A percentile compares a stretch with the other conserved stretches of the same genome.
Conservation (phyloP, 2,797 vertebrate genomes). For the Oryzias dopingdopingensis region DNA sequence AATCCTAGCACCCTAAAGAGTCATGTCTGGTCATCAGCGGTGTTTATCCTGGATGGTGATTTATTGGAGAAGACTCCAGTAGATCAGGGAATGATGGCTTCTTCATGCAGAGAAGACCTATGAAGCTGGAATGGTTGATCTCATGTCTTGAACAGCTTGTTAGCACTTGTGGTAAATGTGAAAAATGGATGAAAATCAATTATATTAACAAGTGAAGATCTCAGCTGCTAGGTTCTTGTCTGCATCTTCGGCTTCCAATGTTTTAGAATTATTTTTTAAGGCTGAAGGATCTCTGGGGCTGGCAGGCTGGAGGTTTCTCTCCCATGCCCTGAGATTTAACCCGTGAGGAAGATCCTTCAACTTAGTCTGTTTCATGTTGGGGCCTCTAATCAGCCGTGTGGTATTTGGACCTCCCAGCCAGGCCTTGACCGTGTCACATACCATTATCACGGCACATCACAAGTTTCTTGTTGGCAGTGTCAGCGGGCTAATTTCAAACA, state of each 20-base stretch:
- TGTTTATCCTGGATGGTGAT: conserved; percentile 32
- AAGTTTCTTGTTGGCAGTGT: conserved; percentile 75
- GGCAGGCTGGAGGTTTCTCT: conserved; percentile 55
- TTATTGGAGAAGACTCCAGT: conserved; percentile 14
- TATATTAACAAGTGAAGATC: conserved; percentile 18
- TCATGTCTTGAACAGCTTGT: not conserved
- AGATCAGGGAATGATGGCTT: no score
- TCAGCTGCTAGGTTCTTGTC: conserved; percentile 17
- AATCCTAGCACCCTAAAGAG: conserved; percentile 38
- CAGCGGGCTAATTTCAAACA: conserved; percentile 73
- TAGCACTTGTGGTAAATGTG: conserved; percentile 18
- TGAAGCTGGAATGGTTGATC: no score
- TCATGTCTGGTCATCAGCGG: conserved; percentile 7
- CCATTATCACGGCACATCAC: conserved; percentile 58
- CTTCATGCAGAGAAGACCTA: no score
- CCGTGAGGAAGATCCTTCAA: conserved; percentile 61
- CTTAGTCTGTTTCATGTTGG: conserved; percentile 72
- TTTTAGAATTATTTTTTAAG: conserved; percentile 20
- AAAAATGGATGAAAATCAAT: conserved; percentile 26
- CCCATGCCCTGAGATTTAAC: conserved; percentile 72
- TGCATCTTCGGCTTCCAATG: conserved; percentile 18
- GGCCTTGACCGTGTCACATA: conserved; percentile 50
- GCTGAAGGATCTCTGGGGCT: conserved; percentile 47
- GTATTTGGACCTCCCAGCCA: conserved; percentile 75
- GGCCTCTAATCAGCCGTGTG: conserved; percentile 76